Evolutionary conservation across 1,140 invertebrate genomes (phyloP).

Genomic region (Pantala flavescens): DNA sequence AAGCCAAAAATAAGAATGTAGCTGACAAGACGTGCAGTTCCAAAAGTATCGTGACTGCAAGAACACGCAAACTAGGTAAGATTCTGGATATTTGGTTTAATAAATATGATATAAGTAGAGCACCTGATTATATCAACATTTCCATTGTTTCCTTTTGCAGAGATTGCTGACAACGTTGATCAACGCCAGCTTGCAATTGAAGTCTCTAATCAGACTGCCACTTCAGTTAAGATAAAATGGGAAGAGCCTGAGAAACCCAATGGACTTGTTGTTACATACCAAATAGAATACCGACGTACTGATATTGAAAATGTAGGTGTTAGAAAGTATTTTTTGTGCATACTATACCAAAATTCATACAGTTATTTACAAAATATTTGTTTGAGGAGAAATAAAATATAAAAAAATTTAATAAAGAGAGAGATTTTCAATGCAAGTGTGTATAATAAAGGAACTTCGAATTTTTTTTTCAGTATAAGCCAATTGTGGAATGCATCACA

Average conservation of each 20-base stretch:
- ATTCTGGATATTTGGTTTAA: constrained; percentile 19
- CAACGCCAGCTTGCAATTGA: constrained; percentile 25
- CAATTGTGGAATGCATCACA: constrained; percentile 45
- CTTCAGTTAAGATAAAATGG: constrained; percentile 49
- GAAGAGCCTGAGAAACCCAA: constrained; percentile 70
- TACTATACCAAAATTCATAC: too few species aligned
- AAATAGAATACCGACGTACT: constrained; percentile 57
- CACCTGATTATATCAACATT: background rate
- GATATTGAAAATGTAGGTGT: constrained; percentile 47
- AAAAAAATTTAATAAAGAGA: background rate
- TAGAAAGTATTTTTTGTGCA: constrained; percentile 18
- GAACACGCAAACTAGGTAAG: constrained; percentile 32
- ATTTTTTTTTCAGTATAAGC: constrained; percentile 24
- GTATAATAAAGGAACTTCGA: too few species aligned
- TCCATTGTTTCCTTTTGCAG: constrained; percentile 14
- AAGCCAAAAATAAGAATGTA: constrained; percentile 23
- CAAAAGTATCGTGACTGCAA: constrained; percentile 36
- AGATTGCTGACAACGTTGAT: constrained; percentile 31
- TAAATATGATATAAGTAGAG: background rate
- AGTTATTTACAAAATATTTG: too few species aligned
- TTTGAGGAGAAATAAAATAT: background rate
- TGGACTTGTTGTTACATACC: constrained; percentile 72
- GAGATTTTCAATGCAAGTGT: background rate
- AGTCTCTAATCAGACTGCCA: constrained; percentile 23
- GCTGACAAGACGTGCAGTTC: constrained; percentile 32